Conservation (phyloP, 2,888 invertebrate species). For the Drosophila ezoana region DNA sequence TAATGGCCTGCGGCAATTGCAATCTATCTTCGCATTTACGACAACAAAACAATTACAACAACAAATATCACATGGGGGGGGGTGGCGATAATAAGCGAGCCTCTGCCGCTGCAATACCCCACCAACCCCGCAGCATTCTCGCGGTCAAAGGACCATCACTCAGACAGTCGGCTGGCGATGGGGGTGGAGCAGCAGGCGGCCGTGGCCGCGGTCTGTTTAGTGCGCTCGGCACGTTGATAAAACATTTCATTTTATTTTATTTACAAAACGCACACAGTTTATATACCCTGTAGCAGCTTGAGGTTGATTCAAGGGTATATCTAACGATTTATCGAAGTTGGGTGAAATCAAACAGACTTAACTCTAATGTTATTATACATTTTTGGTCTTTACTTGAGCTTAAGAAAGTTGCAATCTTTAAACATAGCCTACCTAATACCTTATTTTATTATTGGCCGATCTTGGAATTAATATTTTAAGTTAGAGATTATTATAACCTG, state of each 20-base stretch:
- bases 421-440: too few species aligned
- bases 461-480: too few species aligned
- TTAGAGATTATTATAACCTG: too few species aligned
- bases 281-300: constrained; percentile 23
- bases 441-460: too few species aligned
- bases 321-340: background rate
- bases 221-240: constrained; percentile 79
- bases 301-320: background rate
- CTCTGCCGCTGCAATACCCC: constrained; percentile 18
- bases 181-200: background rate
- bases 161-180: constrained; percentile 35
- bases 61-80: constrained; percentile 69
- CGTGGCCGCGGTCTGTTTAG: constrained; percentile 56
- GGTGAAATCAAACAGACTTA: too few species aligned
- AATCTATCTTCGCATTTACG: constrained; percentile 80
- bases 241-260: constrained; percentile 79
- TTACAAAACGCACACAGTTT: constrained; percentile 68
- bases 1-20: constrained; percentile 79
- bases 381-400: too few species aligned
- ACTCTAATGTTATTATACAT: too few species aligned
- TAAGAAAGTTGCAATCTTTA: too few species aligned
- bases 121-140: constrained; percentile 15
- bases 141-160: constrained; percentile 68
- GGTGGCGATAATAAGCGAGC: constrained; percentile 59
- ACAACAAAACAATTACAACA: constrained; percentile 80